Evolutionary conservation across 30 jellyfish, hydroid and myxozoan species (phyloP).

Genomic region (Aurelia coerulea): DNA sequence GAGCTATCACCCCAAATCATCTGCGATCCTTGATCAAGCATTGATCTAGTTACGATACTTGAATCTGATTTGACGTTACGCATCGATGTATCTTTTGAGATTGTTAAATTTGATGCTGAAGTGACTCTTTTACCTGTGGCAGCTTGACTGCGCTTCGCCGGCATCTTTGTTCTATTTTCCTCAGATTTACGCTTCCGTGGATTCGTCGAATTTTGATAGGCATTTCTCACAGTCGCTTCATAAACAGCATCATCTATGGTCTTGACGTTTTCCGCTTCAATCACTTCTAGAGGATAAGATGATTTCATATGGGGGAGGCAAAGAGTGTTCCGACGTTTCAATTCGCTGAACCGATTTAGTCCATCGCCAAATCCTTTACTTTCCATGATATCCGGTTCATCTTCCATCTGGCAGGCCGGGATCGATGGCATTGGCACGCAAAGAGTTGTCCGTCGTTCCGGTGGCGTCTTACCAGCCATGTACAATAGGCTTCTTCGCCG

Average conservation of each 20-base stretch:
- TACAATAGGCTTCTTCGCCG: conserved; percentile 74
- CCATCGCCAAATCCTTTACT: conserved; percentile 43
- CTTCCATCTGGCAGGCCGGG: conserved; percentile 69
- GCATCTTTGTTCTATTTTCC: background rate
- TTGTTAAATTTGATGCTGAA: too few relatives aligned
- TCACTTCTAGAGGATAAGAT: conserved; percentile 85
- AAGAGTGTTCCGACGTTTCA: conserved; percentile 87
- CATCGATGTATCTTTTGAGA: conserved; percentile 1
- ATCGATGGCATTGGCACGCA: conserved; percentile 71
- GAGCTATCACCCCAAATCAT: conserved; percentile 67
- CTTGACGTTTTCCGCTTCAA: conserved; percentile 3
- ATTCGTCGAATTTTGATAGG: background rate
- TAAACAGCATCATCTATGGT: conserved; percentile 20
- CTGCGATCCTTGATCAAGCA: conserved; percentile 44
- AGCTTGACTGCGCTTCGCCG: conserved; percentile 20
- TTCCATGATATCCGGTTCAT: conserved; percentile 88
- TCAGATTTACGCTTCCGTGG: conserved; percentile 16
- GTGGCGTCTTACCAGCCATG: conserved; percentile 92
- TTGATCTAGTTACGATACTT: conserved; percentile 43
- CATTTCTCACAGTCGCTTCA: conserved; percentile 36
- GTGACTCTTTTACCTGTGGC: background rate
- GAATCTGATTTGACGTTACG: conserved; percentile 66
- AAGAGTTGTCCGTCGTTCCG: conserved; percentile 83
- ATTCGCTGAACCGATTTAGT: conserved; percentile 64
- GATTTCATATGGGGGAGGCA: conserved; percentile 89